A percentile compares a stretch with the other conserved stretches of the same genome.
phyloP scores from a whole-genome alignment of 2,888 invertebrate genomes.

The Ferrisia virgata region DNA sequence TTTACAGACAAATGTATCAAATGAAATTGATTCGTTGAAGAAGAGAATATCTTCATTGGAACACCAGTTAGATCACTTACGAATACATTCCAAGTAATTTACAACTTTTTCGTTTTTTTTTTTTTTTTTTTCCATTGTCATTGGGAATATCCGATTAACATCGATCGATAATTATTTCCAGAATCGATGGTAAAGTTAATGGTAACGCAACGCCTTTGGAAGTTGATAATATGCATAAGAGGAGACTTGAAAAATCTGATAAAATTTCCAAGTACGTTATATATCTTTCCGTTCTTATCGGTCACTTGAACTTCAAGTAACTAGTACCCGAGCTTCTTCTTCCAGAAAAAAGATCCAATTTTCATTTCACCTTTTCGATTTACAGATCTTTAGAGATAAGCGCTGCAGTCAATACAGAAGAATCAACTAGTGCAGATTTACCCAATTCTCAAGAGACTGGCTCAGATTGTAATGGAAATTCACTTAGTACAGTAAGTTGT shows the following conservation, averaged over 20 bases:
- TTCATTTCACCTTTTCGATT: no score
- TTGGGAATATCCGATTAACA: not conserved
- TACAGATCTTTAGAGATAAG: not conserved
- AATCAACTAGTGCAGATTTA: not conserved
- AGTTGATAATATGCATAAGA: conserved; percentile 6
- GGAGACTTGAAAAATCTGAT: not conserved
- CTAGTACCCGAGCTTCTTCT: no score
- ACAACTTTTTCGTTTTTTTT: not conserved
- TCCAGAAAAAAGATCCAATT: no score
- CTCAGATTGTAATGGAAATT: conserved; percentile 37
- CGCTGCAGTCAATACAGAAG: not conserved
- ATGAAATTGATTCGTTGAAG: conserved; percentile 34
- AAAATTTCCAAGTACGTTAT: conserved; percentile 26
- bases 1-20: conserved; percentile 15
- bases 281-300: no score
- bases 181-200: conserved; percentile 32
- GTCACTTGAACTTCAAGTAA: no score
- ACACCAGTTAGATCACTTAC: conserved; percentile 35
- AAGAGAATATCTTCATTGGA: conserved; percentile 18
- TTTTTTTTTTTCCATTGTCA: no score
- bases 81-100: conserved; percentile 38
- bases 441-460: not conserved
- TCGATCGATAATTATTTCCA: not conserved
- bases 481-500: conserved; percentile 35
- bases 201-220: conserved; percentile 27